Evolutionary conservation across 2,797 vertebrate species (phyloP), one percentile per base, ranked within the genome.

Genomic region (Danio albolineatus): DNA sequence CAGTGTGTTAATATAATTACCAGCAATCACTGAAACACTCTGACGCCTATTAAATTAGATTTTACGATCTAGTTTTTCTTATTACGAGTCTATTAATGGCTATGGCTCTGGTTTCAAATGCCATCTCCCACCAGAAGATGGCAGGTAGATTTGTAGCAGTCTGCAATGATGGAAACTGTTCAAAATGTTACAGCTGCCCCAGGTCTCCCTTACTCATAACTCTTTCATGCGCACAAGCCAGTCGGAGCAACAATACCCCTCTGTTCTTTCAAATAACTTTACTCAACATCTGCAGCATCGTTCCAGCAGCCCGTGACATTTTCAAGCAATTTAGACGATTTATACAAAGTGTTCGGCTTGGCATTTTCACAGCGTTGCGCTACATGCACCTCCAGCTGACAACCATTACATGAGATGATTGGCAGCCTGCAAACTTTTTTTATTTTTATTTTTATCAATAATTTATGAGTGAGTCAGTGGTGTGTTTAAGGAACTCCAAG

Each of bases 331-430:
- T 79, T 79, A 53, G 49, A 62, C 46, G 19, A 72, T 79, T 72
- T 79, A 71, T 61, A 61, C 76, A 72, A 71, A 79, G 56, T 78
- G 57, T 61, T 71, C 57, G 19, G 36, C 59, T 71, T 79, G 76
- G 76, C 76, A 79, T 79, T 79, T 79, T 72, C 76, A 51, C 56
- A 78, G 66, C 16, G 19, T 44, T 72, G 57, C 62, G 67, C 48
- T 62, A 79, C 76, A 79, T 54, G 67, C 46, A 79, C 38, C 67
- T 72, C 76, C 76, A 79, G 57, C 67, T 79, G 76, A 72, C 66
- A 71, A 51, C 67, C 67, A 79, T 72, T 79, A 79, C 46, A 62
- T 53, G 19, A 72, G 48, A 79, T 79, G 57, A 79, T 53, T 79
- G 76, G 59, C 76, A 79, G 76, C 48, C 59, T 53, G 67, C 66